phyloP scores from a whole-genome alignment of 1,140 invertebrate species.

The Reticulitermes speratus region DNA sequence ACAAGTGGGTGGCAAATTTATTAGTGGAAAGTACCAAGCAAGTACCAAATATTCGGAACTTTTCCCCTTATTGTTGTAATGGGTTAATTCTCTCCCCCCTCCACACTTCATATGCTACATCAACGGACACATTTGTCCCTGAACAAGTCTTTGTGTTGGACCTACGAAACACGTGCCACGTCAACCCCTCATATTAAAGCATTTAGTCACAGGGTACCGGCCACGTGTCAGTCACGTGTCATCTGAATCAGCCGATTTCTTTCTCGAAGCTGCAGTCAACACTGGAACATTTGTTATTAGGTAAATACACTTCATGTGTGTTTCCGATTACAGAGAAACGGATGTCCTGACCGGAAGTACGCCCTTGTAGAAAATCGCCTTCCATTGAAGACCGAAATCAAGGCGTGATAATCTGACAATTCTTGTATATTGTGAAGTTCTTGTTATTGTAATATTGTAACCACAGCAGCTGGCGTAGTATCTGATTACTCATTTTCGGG shows the following conservation, averaged over 20 bases:
- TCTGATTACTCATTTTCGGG: too few species aligned
- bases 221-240: background rate
- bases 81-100: too few species aligned
- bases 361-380: background rate
- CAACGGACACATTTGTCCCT: too few species aligned
- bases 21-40: background rate
- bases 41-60: background rate
- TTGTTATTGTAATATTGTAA: background rate
- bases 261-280: background rate
- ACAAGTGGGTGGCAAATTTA: too few species aligned
- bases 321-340: background rate
- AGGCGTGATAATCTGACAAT: background rate
- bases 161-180: background rate
- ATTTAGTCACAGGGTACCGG: background rate
- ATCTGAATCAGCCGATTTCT: background rate
- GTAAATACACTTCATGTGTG: background rate
- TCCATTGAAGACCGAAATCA: background rate
- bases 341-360: background rate
- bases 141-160: too few species aligned
- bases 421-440: background rate
- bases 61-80: too few species aligned
- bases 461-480: background rate
- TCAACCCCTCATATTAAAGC: conserved; percentile 15
- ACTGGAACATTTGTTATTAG: background rate
- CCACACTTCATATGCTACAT: too few species aligned